Conservation (phyloP, 2,888 invertebrate species). For the Stratiomys singularior region DNA sequence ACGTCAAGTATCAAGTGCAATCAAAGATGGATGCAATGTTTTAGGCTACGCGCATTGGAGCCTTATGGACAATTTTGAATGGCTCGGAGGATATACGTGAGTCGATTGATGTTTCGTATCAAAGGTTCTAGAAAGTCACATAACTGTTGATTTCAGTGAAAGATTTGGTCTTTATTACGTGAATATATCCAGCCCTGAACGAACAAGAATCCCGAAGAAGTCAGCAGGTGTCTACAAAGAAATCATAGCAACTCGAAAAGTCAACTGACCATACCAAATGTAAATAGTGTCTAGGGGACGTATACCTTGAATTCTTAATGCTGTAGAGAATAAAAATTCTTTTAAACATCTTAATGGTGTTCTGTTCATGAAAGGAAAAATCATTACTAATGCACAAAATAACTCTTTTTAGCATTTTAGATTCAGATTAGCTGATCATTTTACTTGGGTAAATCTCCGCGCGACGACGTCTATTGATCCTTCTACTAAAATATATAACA, state of each 20-base stretch:
- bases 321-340: too few species aligned
- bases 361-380: too few species aligned
- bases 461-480: too few species aligned
- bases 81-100: slow-evolving; percentile 59
- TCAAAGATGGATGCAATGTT: slow-evolving; percentile 58
- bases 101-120: slow-evolving; percentile 40
- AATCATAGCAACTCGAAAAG: slow-evolving; percentile 64
- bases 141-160: slow-evolving; percentile 66
- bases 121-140: background rate
- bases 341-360: too few species aligned
- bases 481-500: too few species aligned
- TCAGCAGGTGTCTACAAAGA: slow-evolving; percentile 71
- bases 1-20: slow-evolving; percentile 56
- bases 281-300: too few species aligned
- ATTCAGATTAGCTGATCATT: too few species aligned
- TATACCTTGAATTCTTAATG: too few species aligned
- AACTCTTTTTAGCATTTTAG: too few species aligned
- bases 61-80: slow-evolving; percentile 61
- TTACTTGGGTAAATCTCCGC: too few species aligned
- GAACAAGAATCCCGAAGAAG: slow-evolving; percentile 72
- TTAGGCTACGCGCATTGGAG: slow-evolving; percentile 59
- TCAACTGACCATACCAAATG: too few species aligned
- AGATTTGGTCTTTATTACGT: slow-evolving; percentile 77
- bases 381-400: too few species aligned
- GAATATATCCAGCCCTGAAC: slow-evolving; percentile 70